Conservation (phyloP, 2,888 invertebrate genomes). For the Dryobotodes eremita region DNA sequence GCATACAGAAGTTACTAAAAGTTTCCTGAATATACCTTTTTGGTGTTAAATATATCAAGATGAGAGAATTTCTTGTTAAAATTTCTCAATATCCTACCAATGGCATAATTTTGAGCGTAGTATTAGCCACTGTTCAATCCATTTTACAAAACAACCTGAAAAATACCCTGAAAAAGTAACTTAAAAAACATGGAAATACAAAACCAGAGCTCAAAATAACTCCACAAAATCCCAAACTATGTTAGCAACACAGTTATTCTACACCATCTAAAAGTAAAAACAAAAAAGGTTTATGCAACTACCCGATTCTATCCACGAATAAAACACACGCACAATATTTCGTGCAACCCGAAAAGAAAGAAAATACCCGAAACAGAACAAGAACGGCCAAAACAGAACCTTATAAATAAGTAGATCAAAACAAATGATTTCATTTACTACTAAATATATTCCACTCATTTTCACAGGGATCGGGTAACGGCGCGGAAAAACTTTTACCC, state of each 20-base stretch:
- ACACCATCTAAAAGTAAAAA: conserved; percentile 6
- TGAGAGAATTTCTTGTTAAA: no score
- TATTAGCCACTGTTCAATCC: background rate
- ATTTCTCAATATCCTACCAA: no score
- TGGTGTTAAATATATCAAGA: no score
- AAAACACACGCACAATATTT: conserved; percentile 52
- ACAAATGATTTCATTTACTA: conserved; percentile 86
- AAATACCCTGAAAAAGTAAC: background rate
- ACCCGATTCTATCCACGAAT: conserved; percentile 30
- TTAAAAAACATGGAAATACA: background rate
- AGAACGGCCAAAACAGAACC: conserved; percentile 33
- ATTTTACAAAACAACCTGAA: background rate
- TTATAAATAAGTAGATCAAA: conserved; percentile 78
- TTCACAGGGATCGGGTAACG: conserved; percentile 78
- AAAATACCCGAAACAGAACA: background rate
- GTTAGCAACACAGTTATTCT: conserved; percentile 11
- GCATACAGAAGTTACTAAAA: no score
- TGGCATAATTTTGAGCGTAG: no score
- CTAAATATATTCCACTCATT: conserved; percentile 83
- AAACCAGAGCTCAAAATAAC: conserved; percentile 13
- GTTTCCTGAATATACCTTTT: no score
- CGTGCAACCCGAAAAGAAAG: conserved; percentile 19
- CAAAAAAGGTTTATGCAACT: conserved; percentile 38
- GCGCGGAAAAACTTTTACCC: conserved; percentile 78
- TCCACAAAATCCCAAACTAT: background rate